Base-by-base conservation (phyloP, 92 coral and sea anemone species). In the Anthopleura xanthogrammica region DNA sequence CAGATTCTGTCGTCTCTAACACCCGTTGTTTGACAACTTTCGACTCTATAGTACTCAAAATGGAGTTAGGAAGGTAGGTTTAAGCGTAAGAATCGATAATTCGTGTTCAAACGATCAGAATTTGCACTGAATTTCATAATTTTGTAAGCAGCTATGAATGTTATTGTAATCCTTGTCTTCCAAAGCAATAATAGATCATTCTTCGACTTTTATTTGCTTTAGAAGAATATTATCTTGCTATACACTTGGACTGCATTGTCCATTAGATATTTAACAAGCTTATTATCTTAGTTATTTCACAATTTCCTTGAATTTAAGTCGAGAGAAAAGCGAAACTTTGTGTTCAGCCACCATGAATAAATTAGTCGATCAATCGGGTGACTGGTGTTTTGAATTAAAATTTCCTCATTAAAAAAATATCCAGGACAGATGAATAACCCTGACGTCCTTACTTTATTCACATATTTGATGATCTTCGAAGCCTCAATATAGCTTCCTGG, bases 21-120 rank as follows among this genome's bases (percentile, higher is more conserved):
- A 22, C 64, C 84, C 77, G 55, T 41, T 68, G 55, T 50, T 60
- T 70, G 84, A 50, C 23, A 64, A 81, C 24, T 81, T n/a, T 81
- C 16, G 41, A 52, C 84, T n/a, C 29, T 19, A 81, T 50, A 48
- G 17, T 36, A 20, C 36, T 29, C 12, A 52, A 29, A 20, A 81
- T 81, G 65, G 19, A 36, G 29, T 43, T 48, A 29, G 40, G n/a
- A 68, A 70, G 84, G 84, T 81, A 81, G n/a, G 84, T 50, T 52
- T 23, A 16, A 11, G 84, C 40, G 13, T 52, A 48, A 22, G 65
- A 46, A 68, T 23, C 84, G 77, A 80, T 5, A 60, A 80, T 60
- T 80, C 41, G 20, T 4, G 10, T 60, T 41, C 40, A n/a, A 24
- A 43, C 56, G 60, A 80, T 50, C 23, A 62, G 46, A 60, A 40